Evolutionary conservation across 2,888 invertebrate genomes (phyloP).

Genomic region (Sylvicola cinctus): DNA sequence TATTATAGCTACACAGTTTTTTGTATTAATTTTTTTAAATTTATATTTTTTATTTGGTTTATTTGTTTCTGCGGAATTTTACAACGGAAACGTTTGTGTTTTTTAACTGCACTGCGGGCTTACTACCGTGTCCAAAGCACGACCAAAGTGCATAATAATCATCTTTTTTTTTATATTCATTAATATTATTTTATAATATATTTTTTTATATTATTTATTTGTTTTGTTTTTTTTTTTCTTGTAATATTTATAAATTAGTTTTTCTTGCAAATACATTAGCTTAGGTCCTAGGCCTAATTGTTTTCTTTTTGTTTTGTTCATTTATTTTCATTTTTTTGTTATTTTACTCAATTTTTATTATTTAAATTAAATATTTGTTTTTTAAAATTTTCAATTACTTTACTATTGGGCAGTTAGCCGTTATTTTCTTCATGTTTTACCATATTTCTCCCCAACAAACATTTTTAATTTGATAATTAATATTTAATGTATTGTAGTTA

Average conservation of each 20-base stretch:
- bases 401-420: slow-evolving; percentile 1
- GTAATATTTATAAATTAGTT: slow-evolving; percentile 1
- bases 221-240: slow-evolving; percentile 3
- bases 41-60: too few species aligned
- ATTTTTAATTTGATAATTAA: slow-evolving; percentile 1
- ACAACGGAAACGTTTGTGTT: background rate
- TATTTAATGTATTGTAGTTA: slow-evolving; percentile 2
- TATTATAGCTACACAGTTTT: too few species aligned
- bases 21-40: too few species aligned
- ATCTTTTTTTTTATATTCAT: too few species aligned
- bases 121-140: slow-evolving; percentile 6
- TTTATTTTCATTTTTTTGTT: slow-evolving; percentile 4
- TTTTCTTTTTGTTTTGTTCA: slow-evolving; percentile 3
- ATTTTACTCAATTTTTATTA: slow-evolving; percentile 3
- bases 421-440: slow-evolving; percentile 3
- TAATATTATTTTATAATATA: too few species aligned
- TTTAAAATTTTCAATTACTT: slow-evolving; percentile 4
- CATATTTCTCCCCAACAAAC: slow-evolving; percentile 2
- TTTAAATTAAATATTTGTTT: slow-evolving; percentile 4
- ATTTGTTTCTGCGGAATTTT: background rate
- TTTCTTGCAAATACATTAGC: slow-evolving; percentile 5
- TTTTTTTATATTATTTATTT: slow-evolving; percentile 4
- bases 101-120: slow-evolving; percentile 4
- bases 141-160: slow-evolving; percentile 5
- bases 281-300: slow-evolving; percentile 6